These are phyloP conservation scores for Apodemus agrarius DNA, from an alignment of 2,797 vertebrate species.

Conservation along the genomic window DNA sequence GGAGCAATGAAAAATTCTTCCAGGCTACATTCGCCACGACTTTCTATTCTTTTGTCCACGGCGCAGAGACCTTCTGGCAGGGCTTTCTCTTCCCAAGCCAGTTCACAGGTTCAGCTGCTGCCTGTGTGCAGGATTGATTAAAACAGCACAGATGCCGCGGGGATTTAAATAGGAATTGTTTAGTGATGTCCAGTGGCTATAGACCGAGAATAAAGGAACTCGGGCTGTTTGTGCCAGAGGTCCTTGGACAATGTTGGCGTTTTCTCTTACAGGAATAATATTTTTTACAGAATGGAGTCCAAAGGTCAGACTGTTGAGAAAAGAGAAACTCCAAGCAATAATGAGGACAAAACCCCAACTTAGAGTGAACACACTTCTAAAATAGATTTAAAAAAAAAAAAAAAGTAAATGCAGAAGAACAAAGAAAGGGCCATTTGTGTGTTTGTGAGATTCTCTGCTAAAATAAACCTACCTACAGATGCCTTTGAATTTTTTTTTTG, in stretches of 20 bases:
- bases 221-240: background rate
- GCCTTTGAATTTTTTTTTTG: slow-evolving; percentile 48
- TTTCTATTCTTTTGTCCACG: slow-evolving; percentile 43
- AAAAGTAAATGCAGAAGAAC: slow-evolving; percentile 1
- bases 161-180: slow-evolving; percentile 52
- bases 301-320: slow-evolving; percentile 58
- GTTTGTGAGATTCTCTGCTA: slow-evolving; percentile 9
- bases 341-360: slow-evolving; percentile 45
- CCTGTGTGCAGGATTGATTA: slow-evolving; percentile 36
- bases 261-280: slow-evolving; percentile 40
- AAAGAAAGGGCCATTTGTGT: background rate
- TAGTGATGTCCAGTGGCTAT: slow-evolving; percentile 17
- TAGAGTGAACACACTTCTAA: slow-evolving; percentile 52
- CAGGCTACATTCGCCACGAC: background rate
- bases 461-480: slow-evolving; percentile 31
- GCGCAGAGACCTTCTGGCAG: background rate
- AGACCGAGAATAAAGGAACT: slow-evolving; percentile 21
- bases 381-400: slow-evolving; percentile 44
- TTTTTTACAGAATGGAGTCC: slow-evolving; percentile 45
- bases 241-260: background rate
- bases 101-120: slow-evolving; percentile 52
- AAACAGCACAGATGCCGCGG: slow-evolving; percentile 15
- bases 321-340: slow-evolving; percentile 30
- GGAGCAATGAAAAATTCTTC: slow-evolving; percentile 41
- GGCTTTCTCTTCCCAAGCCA: slow-evolving; percentile 4